These are phyloP conservation scores for Lagorchestes hirsutus DNA, from an alignment of 2,797 vertebrate species.

Conservation along the genomic window DNA sequence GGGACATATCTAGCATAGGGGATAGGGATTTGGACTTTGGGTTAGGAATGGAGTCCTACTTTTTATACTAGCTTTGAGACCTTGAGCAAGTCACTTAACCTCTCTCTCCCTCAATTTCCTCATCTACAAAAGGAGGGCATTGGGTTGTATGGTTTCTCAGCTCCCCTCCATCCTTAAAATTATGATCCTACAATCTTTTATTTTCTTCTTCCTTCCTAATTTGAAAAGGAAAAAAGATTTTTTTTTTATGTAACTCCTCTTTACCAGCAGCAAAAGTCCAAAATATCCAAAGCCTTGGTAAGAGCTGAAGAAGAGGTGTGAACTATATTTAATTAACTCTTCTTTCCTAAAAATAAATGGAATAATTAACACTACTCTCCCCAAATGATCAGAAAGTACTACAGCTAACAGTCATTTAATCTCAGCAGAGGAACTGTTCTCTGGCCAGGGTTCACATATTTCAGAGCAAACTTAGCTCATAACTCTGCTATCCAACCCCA, in stretches of 20 bases:
- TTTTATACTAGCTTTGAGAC: background rate
- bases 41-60: background rate
- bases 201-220: slow-evolving; percentile 18
- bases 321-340: background rate
- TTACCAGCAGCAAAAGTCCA: background rate
- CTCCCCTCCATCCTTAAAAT: background rate
- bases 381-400: background rate
- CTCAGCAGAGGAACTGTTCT: background rate
- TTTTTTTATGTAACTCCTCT: background rate
- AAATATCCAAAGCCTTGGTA: slow-evolving; percentile 30
- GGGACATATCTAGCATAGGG: background rate
- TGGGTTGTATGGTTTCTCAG: background rate
- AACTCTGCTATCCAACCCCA: background rate
- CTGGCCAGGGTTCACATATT: background rate
- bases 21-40: background rate
- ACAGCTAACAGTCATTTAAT: background rate
- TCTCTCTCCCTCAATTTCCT: background rate
- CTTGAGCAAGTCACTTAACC: background rate
- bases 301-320: background rate
- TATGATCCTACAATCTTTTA: background rate
- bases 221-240: slow-evolving; percentile 31
- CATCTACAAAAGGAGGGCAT: background rate
- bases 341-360: background rate
- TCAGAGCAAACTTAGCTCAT: background rate
- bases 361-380: background rate